Percentiles rank a stretch among this genome's conserved stretches.
phyloP scores from a whole-genome alignment of 2,888 invertebrate species.

The Tromatobia lineatoria region DNA sequence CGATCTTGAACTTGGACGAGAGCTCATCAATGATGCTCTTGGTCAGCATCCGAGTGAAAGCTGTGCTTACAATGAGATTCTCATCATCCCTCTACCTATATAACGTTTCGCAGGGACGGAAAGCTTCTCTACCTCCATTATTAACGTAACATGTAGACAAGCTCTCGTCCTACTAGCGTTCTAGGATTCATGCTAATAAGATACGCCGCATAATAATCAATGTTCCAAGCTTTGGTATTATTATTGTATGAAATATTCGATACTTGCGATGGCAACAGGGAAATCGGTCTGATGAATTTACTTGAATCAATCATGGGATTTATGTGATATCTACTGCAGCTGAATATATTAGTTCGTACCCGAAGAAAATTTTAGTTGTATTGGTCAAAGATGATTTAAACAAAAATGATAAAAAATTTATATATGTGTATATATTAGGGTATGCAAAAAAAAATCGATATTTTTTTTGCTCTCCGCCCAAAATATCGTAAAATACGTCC shows the following conservation, averaged over 20 bases:
- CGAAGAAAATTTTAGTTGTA: too few species aligned
- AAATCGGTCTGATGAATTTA: too few species aligned
- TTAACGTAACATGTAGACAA: conserved; percentile 22
- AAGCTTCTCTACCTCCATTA: conserved; percentile 19
- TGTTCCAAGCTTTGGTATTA: neutral
- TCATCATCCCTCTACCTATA: conserved; percentile 28
- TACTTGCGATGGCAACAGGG: neutral
- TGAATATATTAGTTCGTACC: too few species aligned
- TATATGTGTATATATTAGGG: too few species aligned
- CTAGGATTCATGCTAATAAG: conserved; percentile 24
- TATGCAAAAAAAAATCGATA: too few species aligned
- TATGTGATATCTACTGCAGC: too few species aligned
- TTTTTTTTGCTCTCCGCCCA: too few species aligned
- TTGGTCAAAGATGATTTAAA: too few species aligned
- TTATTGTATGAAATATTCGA: neutral
- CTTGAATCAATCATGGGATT: too few species aligned
- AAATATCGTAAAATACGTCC: too few species aligned
- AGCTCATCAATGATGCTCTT: conserved; percentile 16
- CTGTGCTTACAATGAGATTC: conserved; percentile 30
- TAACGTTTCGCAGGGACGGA: neutral
- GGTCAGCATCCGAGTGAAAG: conserved; percentile 22
- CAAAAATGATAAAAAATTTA: too few species aligned
- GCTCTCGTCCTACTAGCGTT: neutral
- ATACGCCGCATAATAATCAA: conserved; percentile 12
- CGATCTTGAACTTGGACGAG: conserved; percentile 51